Conservation (phyloP, 2,888 invertebrate genomes). For the Cordilura impudica region DNA sequence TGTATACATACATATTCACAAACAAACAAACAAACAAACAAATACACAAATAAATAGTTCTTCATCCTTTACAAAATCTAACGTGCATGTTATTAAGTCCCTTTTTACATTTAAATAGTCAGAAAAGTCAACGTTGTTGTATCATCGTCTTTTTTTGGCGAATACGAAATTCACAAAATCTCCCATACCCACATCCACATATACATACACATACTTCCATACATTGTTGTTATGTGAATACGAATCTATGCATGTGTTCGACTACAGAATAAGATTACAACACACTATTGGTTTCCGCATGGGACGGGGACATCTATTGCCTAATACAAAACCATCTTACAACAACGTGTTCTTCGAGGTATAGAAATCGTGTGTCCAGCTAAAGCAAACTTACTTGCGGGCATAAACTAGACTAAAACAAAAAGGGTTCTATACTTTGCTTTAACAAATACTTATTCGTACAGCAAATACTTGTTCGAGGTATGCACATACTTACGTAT, state of each 20-base stretch:
- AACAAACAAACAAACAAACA: background rate
- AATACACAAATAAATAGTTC: too few relatives aligned
- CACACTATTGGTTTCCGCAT: too few relatives aligned
- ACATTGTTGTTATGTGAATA: too few relatives aligned
- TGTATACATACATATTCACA: background rate
- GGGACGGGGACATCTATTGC: background rate
- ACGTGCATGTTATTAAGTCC: background rate
- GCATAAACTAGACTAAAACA: slow-evolving; percentile 60
- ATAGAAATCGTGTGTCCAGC: slow-evolving; percentile 40
- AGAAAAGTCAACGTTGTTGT: slow-evolving; percentile 43
- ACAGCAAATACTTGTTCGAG: too few relatives aligned
- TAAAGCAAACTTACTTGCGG: slow-evolving; percentile 66
- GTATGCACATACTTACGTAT: too few relatives aligned
- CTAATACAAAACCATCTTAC: background rate
- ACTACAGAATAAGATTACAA: too few relatives aligned
- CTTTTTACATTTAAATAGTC: slow-evolving; percentile 40
- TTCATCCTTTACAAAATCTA: background rate
- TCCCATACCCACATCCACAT: background rate
- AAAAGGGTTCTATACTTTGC: slow-evolving; percentile 64
- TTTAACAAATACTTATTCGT: slow-evolving; percentile 53
- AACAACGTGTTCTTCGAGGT: slow-evolving; percentile 6
- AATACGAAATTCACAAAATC: slow-evolving; percentile 3
- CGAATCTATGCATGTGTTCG: too few relatives aligned
- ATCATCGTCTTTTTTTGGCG: slow-evolving; percentile 49
- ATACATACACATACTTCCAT: too few relatives aligned